Conservation (phyloP, 2,113 vertebrate genomes). For the Dascyllus trimaculatus region DNA sequence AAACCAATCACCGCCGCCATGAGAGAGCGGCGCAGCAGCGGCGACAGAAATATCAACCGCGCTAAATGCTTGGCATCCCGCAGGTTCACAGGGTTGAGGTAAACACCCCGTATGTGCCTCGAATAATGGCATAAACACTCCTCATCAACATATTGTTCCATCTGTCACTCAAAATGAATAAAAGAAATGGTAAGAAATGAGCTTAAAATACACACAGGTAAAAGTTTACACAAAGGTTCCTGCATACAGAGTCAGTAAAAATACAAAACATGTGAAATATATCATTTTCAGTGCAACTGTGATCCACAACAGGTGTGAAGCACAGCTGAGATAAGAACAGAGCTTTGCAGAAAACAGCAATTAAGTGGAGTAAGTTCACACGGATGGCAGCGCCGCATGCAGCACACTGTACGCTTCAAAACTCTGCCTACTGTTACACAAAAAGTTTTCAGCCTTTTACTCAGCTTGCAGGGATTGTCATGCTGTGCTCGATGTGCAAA, state of each 20-base stretch:
- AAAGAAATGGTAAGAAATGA: not conserved
- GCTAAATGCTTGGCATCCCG: not conserved
- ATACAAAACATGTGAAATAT: not conserved
- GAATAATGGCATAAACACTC: not conserved
- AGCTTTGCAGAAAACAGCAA: not conserved
- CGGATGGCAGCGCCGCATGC: no score
- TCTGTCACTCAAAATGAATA: not conserved
- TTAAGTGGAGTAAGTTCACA: not conserved
- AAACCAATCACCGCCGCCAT: slow-evolving; percentile 28
- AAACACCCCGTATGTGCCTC: not conserved
- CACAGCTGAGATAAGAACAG: not conserved
- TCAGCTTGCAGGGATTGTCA: no score
- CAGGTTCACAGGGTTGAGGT: not conserved
- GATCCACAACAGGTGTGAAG: not conserved
- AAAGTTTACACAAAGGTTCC: not conserved
- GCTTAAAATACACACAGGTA: not conserved
- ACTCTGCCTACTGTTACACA: no score
- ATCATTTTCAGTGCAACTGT: not conserved
- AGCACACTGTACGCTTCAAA: no score
- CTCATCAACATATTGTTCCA: not conserved
- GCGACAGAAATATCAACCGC: slow-evolving; percentile 15
- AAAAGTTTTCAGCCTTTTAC: no score
- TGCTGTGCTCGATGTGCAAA: no score
- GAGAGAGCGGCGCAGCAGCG: not conserved
- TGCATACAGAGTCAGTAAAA: not conserved